Evolutionary conservation across 2,797 vertebrate genomes (phyloP).

Genomic region (Zenarchopterus dispar): DNA sequence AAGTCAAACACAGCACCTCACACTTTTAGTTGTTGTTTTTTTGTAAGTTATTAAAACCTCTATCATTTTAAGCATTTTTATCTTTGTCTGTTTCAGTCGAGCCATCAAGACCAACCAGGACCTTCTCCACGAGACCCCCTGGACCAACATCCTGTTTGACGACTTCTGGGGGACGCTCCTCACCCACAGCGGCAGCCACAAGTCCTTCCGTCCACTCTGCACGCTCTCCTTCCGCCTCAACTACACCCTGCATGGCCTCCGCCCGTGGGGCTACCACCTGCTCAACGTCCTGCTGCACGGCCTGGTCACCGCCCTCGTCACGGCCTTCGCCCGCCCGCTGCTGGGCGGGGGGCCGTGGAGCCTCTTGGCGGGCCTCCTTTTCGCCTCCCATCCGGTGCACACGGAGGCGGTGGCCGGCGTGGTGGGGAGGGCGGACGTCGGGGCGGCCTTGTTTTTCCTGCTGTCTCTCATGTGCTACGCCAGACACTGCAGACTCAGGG

Average conservation of each 20-base stretch:
- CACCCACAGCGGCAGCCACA: conserved; percentile 98
- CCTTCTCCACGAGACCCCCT: conserved; percentile 94
- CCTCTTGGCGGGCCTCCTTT: conserved; percentile 89
- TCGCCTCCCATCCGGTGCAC: conserved; percentile 91
- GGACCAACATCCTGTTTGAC: conserved; percentile 95
- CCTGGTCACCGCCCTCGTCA: conserved; percentile 90
- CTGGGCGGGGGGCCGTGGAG: conserved; percentile 92
- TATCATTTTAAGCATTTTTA: too few species aligned
- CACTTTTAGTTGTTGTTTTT: too few species aligned
- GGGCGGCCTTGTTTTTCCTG: conserved; percentile 90
- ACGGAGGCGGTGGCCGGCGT: conserved; percentile 92
- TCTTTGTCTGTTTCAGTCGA: conserved; percentile 81
- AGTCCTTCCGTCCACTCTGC: conserved; percentile 97
- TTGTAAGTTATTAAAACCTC: too few species aligned
- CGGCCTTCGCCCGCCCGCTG: conserved; percentile 88
- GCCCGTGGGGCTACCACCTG: conserved; percentile 96
- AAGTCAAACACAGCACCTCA: too few species aligned
- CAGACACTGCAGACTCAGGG: conserved; percentile 86
- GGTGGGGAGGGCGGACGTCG: conserved; percentile 91
- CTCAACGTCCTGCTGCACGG: conserved; percentile 91
- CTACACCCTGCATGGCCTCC: conserved; percentile 89
- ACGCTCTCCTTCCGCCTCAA: conserved; percentile 97
- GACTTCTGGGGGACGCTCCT: conserved; percentile 99
- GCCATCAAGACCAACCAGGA: conserved; percentile 99
- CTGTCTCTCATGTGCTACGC: conserved; percentile 89